Percentiles rank a stretch among this genome's conserved stretches.
phyloP scores from a whole-genome alignment of 2,113 vertebrate species.

The Puma concolor region DNA sequence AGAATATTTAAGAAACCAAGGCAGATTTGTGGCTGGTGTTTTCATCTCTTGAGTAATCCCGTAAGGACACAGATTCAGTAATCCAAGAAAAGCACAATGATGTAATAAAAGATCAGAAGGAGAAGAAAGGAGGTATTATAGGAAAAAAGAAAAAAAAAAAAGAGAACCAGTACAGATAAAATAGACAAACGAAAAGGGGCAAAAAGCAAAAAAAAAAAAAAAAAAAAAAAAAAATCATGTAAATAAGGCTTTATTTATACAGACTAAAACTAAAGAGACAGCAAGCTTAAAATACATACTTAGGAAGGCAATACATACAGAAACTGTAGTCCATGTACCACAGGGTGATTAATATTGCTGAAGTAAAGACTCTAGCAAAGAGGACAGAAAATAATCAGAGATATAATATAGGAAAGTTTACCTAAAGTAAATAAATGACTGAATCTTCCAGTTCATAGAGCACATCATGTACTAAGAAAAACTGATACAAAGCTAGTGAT shows the following conservation, averaged over 20 bases:
- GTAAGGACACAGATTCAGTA: not conserved
- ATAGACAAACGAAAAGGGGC: not conserved
- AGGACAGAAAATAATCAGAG: constrained; percentile 34
- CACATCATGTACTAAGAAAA: not conserved
- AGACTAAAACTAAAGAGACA: not conserved
- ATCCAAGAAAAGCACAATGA: not conserved
- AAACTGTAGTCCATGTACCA: not conserved
- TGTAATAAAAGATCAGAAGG: not conserved
- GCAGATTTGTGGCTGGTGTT: not conserved
- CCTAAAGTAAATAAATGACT: not conserved
- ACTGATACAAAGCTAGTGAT: not conserved
- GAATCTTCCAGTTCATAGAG: not conserved
- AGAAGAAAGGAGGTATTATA: not conserved
- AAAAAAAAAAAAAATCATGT: not conserved
- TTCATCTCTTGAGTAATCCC: not conserved
- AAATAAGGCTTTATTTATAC: not conserved
- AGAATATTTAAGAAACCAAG: not conserved
- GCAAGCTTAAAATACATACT: constrained; percentile 1
- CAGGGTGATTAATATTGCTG: not conserved
- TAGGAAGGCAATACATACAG: not conserved
- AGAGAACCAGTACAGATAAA: not conserved
- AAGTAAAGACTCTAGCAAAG: not conserved
- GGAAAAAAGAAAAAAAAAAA: not conserved
- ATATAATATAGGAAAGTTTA: not conserved
- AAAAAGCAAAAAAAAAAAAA: not conserved